Evolutionary conservation across 2,113 vertebrate genomes (phyloP).

Genomic region (Pogonocichla stellata): DNA sequence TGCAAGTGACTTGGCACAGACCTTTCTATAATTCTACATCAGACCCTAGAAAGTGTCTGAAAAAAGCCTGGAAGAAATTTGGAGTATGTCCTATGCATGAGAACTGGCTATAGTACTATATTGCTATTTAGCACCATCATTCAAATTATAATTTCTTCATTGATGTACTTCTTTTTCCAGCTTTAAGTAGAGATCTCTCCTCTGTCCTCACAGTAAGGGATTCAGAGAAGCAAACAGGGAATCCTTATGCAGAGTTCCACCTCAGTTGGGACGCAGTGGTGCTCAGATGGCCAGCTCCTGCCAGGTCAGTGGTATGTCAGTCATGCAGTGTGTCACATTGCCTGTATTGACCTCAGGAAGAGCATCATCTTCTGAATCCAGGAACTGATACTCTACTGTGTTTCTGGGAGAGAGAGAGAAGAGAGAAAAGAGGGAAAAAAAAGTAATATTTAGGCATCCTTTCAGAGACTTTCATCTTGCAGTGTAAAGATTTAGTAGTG

Average conservation of each 20-base stretch:
- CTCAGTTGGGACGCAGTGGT: slow-evolving; percentile 57
- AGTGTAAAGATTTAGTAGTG: background rate
- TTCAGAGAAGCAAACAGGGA: slow-evolving; percentile 67
- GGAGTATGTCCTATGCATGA: slow-evolving; percentile 38
- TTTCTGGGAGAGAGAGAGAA: background rate
- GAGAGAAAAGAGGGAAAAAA: background rate
- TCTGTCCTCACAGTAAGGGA: slow-evolving; percentile 67
- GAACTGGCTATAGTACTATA: slow-evolving; percentile 31
- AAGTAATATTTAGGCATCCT: background rate
- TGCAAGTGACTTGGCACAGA: background rate
- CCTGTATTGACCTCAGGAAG: slow-evolving; percentile 57
- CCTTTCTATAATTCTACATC: background rate
- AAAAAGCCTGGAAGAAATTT: background rate
- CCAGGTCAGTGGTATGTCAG: slow-evolving; percentile 68
- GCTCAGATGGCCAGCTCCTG: slow-evolving; percentile 63
- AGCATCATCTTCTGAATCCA: slow-evolving; percentile 23
- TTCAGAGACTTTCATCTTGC: background rate
- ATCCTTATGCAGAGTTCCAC: slow-evolving; percentile 66
- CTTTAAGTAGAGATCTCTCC: slow-evolving; percentile 65
- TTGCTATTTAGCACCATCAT: slow-evolving; percentile 49
- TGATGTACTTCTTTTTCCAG: slow-evolving; percentile 71
- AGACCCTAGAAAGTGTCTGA: background rate
- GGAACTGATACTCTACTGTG: background rate
- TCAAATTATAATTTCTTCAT: slow-evolving; percentile 59
- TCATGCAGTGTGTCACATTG: slow-evolving; percentile 67